Base-by-base conservation (phyloP, 2,888 invertebrate species). In the Pristionchus fissidentatus region DNA sequence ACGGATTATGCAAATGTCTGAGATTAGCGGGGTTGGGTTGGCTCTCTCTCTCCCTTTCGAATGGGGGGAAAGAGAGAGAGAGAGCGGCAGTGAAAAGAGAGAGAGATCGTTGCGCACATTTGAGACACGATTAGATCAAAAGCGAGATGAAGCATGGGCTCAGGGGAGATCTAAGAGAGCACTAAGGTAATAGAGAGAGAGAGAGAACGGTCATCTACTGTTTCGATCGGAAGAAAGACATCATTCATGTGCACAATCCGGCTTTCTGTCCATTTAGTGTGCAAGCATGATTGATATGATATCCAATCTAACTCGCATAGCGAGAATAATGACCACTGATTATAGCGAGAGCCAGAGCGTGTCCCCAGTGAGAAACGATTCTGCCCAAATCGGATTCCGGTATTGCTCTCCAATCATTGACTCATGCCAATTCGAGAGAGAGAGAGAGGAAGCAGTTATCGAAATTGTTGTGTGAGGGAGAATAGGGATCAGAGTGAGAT, bases 1-100 rank as follows among this genome's bases (percentile, higher is more conserved):
- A 26, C 8, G 41, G 70, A 43, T 70, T 70, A 70, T 70, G 70
- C 41, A 70, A 70, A 70, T 70, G 38, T 35, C 32, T n/a, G 73
- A 49, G 75, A 77, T 77, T 49, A 73, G n/a, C 15, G 43, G n/a
- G 29, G 35, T 32, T 49, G 49, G 49, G 10, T 49, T 19, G 19
- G 49, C 35, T 73, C 29, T n/a, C n/a, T n/a, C n/a, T n/a, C n/a
- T n/a, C n/a, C n/a, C n/a, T 26, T 29, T 73, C 15, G 46, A 29
- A 26, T 73, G 73, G 26, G 26, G 38, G 41, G 22, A 32, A n/a
- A 49, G 49, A 41, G 43, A 26, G n/a, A n/a, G n/a, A 43, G 32
- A n/a, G 5, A 22, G 73, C 46, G 75, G 49, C 49, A 77, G 41
- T 3, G 49, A 35, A 49, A 49, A 77, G 75, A 46, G 7, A 38